phyloP scores from a whole-genome alignment of 2,888 invertebrate genomes.

The Cosmopolites sordidus region DNA sequence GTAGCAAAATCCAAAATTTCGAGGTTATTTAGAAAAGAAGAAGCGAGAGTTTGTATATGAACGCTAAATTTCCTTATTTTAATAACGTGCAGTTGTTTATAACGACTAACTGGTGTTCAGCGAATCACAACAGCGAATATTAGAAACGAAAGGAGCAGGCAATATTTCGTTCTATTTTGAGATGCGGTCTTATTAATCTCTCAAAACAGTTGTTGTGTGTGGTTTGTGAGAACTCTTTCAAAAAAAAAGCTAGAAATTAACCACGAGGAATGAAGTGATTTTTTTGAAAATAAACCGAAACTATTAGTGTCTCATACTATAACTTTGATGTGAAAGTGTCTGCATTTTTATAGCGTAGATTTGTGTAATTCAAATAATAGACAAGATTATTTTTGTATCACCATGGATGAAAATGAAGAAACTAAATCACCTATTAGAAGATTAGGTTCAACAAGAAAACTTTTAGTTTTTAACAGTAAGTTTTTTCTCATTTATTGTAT shows the following conservation, averaged over 20 bases:
- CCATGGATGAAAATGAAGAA: constrained; percentile 72
- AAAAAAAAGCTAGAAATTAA: constrained; percentile 3
- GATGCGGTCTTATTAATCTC: constrained; percentile 17
- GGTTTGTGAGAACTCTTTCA: constrained; percentile 17
- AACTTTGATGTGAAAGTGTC: constrained; percentile 20
- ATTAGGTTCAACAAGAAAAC: constrained; percentile 75
- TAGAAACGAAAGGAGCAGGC: constrained; percentile 11
- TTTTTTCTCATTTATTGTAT: too few species aligned
- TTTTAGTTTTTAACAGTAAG: constrained; percentile 76
- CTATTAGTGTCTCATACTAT: constrained; percentile 4
- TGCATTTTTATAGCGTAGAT: constrained; percentile 5
- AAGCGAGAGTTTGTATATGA: not conserved
- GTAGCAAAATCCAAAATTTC: not conserved
- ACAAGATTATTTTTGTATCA: constrained; percentile 9
- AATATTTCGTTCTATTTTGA: constrained; percentile 19
- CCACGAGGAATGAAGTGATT: constrained; percentile 6
- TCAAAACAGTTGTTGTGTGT: constrained; percentile 16
- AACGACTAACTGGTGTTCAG: constrained; percentile 9
- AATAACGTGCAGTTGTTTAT: constrained; percentile 20
- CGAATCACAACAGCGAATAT: constrained; percentile 14
- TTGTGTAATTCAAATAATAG: not conserved
- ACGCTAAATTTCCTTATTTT: constrained; percentile 6
- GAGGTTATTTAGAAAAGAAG: constrained; percentile 3
- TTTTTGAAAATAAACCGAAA: constrained; percentile 1
- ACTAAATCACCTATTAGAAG: constrained; percentile 76